Evolutionary conservation across 1,140 invertebrate genomes (phyloP).

Genomic region (Caligus rogercresseyi): DNA sequence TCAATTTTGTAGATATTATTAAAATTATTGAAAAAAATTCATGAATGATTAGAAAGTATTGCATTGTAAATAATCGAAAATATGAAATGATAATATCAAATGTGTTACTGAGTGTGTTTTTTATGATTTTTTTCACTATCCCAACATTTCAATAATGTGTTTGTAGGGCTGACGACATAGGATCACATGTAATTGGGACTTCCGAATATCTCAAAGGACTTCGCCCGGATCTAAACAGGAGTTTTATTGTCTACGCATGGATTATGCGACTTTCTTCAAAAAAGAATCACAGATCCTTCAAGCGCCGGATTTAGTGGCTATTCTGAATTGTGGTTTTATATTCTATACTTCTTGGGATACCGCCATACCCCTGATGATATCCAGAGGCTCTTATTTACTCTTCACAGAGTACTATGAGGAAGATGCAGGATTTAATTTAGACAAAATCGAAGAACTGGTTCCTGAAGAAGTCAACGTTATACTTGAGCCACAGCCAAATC

Average conservation of each 20-base stretch:
- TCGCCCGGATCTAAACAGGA: neutral
- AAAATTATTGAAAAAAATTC: too few species aligned
- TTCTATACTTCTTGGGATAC: constrained; percentile 16
- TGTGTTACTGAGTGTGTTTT: too few species aligned
- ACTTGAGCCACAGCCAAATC: constrained; percentile 4
- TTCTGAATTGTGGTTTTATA: constrained; percentile 18
- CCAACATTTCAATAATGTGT: neutral
- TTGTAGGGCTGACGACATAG: neutral
- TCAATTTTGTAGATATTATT: too few species aligned
- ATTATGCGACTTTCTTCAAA: neutral
- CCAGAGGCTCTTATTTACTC: neutral
- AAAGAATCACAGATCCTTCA: neutral
- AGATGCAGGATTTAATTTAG: constrained; percentile 1
- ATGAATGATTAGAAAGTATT: too few species aligned
- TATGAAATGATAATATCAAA: too few species aligned
- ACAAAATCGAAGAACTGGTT: constrained; percentile 5
- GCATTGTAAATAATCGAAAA: too few species aligned
- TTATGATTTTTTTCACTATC: neutral
- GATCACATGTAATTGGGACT: neutral
- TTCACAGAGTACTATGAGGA: constrained; percentile 16
- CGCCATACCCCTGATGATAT: constrained; percentile 7
- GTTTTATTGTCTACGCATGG: neutral
- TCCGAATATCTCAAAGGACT: neutral
- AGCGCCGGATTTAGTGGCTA: constrained; percentile 9
- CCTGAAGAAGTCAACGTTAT: neutral